Evolutionary conservation across 1,140 invertebrate species (phyloP).

Genomic region (Cyrtorhinus lividipennis): DNA sequence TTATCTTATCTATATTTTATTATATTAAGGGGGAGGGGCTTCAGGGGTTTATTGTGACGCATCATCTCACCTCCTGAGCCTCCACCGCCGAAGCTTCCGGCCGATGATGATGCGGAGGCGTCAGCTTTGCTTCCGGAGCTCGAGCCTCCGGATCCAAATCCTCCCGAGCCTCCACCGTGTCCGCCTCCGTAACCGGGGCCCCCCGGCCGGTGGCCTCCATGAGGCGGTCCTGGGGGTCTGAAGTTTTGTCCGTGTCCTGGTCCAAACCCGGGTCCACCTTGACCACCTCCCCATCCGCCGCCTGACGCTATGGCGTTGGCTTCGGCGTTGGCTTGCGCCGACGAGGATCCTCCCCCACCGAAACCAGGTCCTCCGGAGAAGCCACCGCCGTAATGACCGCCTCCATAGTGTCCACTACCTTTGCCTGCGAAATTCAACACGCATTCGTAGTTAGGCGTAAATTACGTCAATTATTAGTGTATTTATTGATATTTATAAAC

Average conservation of each 20-base stretch:
- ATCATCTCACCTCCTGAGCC: neutral
- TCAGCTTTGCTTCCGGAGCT: too few species aligned
- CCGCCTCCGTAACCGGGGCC: slow-evolving; percentile 3
- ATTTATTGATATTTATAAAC: too few species aligned
- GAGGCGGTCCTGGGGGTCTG: neutral
- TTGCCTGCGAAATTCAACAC: too few species aligned
- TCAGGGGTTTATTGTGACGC: neutral
- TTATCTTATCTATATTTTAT: too few species aligned
- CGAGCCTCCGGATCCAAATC: too few species aligned
- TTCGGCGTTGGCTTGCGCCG: neutral
- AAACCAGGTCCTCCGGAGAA: neutral
- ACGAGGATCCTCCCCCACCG: neutral
- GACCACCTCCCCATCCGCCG: slow-evolving; percentile 1
- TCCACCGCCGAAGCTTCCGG: neutral
- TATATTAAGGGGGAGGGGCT: neutral
- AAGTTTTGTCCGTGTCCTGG: neutral
- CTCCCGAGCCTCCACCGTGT: neutral
- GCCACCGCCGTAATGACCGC: neutral
- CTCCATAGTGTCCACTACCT: too few species aligned
- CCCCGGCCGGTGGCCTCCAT: neutral
- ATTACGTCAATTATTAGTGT: too few species aligned
- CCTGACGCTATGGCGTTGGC: neutral
- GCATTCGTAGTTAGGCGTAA: too few species aligned
- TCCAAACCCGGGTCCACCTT: neutral
- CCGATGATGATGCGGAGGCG: too few species aligned